Evolutionary conservation across 2,888 invertebrate genomes (phyloP).

Genomic region (Leptothorax acervorum): DNA sequence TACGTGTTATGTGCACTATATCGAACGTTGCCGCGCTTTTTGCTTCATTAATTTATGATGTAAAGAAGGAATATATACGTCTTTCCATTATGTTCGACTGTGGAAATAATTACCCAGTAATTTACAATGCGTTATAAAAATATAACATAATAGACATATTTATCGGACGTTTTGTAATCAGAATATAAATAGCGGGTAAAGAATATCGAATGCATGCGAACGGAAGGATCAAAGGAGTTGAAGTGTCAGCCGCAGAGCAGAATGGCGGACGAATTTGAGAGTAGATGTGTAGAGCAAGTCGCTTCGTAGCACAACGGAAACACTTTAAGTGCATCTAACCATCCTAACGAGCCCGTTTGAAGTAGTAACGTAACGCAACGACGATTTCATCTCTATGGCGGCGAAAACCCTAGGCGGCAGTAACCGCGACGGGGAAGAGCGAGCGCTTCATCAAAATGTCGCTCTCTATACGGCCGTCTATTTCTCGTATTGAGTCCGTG

Average conservation of each 20-base stretch:
- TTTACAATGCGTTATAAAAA: neutral
- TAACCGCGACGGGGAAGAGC: constrained; percentile 25
- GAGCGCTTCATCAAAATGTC: constrained; percentile 45
- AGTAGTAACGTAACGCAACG: constrained; percentile 52
- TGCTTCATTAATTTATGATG: neutral
- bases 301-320: constrained; percentile 37
- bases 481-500: constrained; percentile 74
- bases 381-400: neutral
- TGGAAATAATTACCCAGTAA: neutral
- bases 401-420: neutral
- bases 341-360: constrained; percentile 38
- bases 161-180: too few relatives aligned
- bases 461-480: constrained; percentile 48
- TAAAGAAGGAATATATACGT: neutral
- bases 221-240: neutral
- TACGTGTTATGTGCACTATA: neutral
- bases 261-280: constrained; percentile 12
- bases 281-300: neutral
- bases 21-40: neutral
- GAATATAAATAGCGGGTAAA: neutral
- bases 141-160: neutral
- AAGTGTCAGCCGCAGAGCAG: neutral
- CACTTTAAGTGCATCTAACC: constrained; percentile 43
- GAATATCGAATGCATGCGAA: constrained; percentile 3
- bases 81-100: neutral